Evolutionary conservation across 2,888 invertebrate species (phyloP), one percentile per base, ranked within the genome.

Genomic region (Rhodophaea formosa): DNA sequence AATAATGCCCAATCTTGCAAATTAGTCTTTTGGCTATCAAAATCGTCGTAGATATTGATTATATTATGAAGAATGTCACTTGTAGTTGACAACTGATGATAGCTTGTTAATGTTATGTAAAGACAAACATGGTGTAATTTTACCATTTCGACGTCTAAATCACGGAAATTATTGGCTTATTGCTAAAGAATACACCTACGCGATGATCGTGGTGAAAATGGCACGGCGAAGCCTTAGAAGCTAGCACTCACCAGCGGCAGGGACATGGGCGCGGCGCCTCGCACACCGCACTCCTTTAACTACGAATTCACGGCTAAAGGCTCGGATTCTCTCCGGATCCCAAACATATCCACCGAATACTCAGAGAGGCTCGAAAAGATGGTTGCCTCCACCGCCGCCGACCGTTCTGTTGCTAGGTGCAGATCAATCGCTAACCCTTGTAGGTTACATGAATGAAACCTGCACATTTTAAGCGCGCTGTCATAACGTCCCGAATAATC

Each of bases 261-360:
- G 85, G 77, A 83, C 90, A 91, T 91, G 89, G 90, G 90, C 90
- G 90, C 90, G 88, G 88, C 88, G 86, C 88, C 79, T 72, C 78
- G 78, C 78, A 80, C 79, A 78, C 79, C 83, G 82, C 84, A 84
- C 82, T 86, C 81, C 82, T 79, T 80, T 80, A 79, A 82, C 84
- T 87, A 86, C 83, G 69, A 82, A 86, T 85, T 84, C 86, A 83
- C 82, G 80, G 82, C 79, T 76, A 82, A 78, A 78, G 79, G 79
- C 73, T 77, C 78, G 73, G 69, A 77, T 73, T 80, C 71, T 80
- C 77, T 75, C 71, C 84, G 82, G 83, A 75, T 80, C 75, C 75
- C 76, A 70, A 71, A 77, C 72, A 79, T 76, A 79, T 75, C 69
- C 85, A 86, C 82, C 79, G 73, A 77, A 79, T 76, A 81, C 82